Evolutionary conservation across 2,797 vertebrate genomes (phyloP), one percentile per base, ranked within the genome.

Genomic region (Tolypeutes matacus): DNA sequence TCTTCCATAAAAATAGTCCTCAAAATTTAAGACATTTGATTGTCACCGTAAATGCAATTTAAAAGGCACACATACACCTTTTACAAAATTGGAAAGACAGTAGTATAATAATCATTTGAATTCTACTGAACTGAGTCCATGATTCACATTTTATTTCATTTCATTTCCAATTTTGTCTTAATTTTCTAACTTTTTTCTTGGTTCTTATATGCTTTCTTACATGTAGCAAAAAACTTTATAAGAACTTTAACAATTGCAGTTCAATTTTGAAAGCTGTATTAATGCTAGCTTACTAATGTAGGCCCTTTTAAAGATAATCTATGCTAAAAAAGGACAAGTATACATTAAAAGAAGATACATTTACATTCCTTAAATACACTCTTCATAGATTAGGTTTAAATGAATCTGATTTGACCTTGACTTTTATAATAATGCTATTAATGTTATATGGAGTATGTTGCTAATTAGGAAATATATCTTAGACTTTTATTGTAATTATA

Each of bases 371-470:
- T 83, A 25, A 69, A n/a, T 83, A 88, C 20, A 62, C 27, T 62
- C 29, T 72, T n/a, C 17, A 62, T 34, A 18, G 13, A 77, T 29
- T 62, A 76, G 15, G 17, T 62, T 92, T 82, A 87, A 86, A 95
- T 65, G 65, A 82, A 82, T 76, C 21, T 42, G n/a, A 83, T 62
- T 60, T 83, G 77, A 76, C 14, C 51, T 76, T 83, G 60, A 36
- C 27, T 81, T 94, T 81, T 86, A 86, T 29, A 85, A 73, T 73
- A 64, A 89, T 83, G 49, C 12, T 91, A 81, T 78, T 85, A 51
- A 85, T 85, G 31, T 60, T 23, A 31, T 25, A 85, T 4, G 4
- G 56, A 23, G 7, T 88, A 89, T 73, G 39, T 31, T 88, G 64
- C 80, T 78, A 60, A 84, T 58, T 88, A 83, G 31, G 83, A 94